Evolutionary conservation across 2,113 vertebrate genomes (phyloP), one percentile per base, ranked within the genome.

Genomic region (Carassius carassius): DNA sequence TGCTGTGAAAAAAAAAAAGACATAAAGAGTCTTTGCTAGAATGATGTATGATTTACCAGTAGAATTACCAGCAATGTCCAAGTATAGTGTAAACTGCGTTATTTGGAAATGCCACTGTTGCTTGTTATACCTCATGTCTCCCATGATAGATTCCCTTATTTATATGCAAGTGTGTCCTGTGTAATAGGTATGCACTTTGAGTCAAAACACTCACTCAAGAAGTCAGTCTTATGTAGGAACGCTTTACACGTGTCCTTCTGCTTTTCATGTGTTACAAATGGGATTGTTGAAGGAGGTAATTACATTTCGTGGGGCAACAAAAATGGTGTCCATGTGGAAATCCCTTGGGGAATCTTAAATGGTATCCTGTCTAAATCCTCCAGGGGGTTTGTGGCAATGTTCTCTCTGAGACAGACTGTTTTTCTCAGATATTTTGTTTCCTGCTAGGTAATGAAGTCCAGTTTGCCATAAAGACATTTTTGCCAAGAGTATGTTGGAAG

Each of bases 401-500:
- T 82, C 81, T 82, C 67, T 37, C 19, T 37, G 81, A 73, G 65
- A 72, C 17, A 54, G 67, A 70, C 81, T 19, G 78, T 69, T 82
- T 82, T 82, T 82, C 81, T 72, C 67, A 41, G 51, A 82, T 67
- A 82, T 82, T 82, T 41, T 41, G 49, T 82, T 82, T 82, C 72
- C 32, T 41, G 67, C 81, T 14, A 19, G 32, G 81, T 82, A 82
- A 82, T 82, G 81, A 82, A 82, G 81, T 82, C 81, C 81, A 82
- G 81, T 82, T 82, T 82, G 81, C 67, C 67, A 67, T 72, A 58
- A 82, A 82, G 67, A 82, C 81, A 72, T 72, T 82, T 82, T 82
- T 56, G 81, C 81, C 51, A 58, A 8, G 29, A 82, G 81, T 82
- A 49, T 9, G 67, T 56, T 72, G 65, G 67, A 82, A 82, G 67